Conservation (phyloP, 2,888 invertebrate species). For the Ceriagrion tenellum region DNA sequence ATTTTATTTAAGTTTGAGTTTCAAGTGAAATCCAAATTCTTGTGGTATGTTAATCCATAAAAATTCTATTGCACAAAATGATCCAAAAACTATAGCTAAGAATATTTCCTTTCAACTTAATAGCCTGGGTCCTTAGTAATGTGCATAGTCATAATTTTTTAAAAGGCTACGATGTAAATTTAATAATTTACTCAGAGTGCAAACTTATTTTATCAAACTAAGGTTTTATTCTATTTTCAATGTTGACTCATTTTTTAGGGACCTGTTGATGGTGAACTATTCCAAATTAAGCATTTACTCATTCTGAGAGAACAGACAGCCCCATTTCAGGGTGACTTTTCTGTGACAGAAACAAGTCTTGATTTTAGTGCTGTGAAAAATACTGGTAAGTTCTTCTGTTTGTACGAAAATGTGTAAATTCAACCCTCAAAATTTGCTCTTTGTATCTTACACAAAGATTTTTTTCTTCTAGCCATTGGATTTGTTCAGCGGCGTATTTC, state of each 20-base stretch:
- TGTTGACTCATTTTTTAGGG: conserved; percentile 78
- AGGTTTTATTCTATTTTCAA: not conserved
- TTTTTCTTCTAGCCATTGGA: conserved; percentile 38
- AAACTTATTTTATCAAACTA: no score
- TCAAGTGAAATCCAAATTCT: no score
- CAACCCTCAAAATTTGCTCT: not conserved
- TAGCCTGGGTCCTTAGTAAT: no score
- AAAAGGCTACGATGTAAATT: no score
- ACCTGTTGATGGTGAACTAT: conserved; percentile 95
- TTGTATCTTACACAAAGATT: not conserved
- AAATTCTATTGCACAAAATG: no score
- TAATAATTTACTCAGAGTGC: no score
- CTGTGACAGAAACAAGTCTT: conserved; percentile 94
- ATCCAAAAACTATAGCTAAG: no score
- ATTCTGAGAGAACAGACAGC: conserved; percentile 98
- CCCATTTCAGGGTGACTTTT: conserved; percentile 97
- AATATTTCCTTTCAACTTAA: no score
- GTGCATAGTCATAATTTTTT: no score
- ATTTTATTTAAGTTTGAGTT: no score
- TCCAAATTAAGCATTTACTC: conserved; percentile 97
- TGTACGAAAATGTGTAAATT: not conserved
- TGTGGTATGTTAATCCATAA: no score
- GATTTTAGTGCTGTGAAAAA: conserved; percentile 96
- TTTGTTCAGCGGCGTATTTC: conserved; percentile 69
- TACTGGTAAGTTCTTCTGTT: conserved; percentile 81